phyloP scores from a whole-genome alignment of 1,140 invertebrate genomes.

The Heterodera schachtii region DNA sequence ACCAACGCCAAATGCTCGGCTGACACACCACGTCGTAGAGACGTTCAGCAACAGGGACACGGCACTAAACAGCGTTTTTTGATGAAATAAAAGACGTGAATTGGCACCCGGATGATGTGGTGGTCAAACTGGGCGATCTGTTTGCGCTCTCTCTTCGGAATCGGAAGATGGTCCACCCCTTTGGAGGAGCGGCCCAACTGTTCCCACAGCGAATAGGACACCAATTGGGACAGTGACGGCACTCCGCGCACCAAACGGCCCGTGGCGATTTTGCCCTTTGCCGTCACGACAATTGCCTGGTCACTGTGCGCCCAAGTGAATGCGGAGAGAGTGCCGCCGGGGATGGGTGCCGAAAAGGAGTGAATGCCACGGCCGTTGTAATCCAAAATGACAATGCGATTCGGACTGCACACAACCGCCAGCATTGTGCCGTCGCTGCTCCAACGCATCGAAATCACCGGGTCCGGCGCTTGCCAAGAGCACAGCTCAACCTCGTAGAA shows the following conservation, averaged over 20 bases:
- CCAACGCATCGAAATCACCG: slow-evolving; percentile 55
- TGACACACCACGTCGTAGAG: slow-evolving; percentile 88
- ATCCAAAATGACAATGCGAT: slow-evolving; percentile 53
- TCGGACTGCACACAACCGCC: slow-evolving; percentile 53
- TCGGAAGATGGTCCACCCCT: slow-evolving; percentile 74
- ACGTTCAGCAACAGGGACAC: slow-evolving; percentile 83
- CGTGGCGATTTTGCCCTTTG: slow-evolving; percentile 79
- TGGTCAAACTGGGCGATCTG: slow-evolving; percentile 85
- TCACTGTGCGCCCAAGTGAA: slow-evolving; percentile 82
- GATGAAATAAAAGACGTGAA: background rate
- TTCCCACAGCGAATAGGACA: slow-evolving; percentile 60
- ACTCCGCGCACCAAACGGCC: slow-evolving; percentile 84
- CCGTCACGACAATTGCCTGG: slow-evolving; percentile 86
- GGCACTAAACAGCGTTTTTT: slow-evolving; percentile 74
- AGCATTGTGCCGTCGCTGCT: slow-evolving; percentile 56
- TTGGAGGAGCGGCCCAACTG: slow-evolving; percentile 67
- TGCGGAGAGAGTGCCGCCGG: slow-evolving; percentile 33
- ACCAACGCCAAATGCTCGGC: slow-evolving; percentile 90
- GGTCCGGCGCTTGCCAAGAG: slow-evolving; percentile 48
- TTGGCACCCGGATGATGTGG: slow-evolving; percentile 84
- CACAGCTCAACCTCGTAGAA: slow-evolving; percentile 54
- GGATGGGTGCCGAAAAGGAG: slow-evolving; percentile 40
- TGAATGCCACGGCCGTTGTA: slow-evolving; percentile 47
- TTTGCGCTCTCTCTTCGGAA: slow-evolving; percentile 81
- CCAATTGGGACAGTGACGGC: slow-evolving; percentile 81